Evolutionary conservation across 2,888 invertebrate species (phyloP), one percentile per base, ranked within the genome.

Genomic region (Nomada fabriciana): DNA sequence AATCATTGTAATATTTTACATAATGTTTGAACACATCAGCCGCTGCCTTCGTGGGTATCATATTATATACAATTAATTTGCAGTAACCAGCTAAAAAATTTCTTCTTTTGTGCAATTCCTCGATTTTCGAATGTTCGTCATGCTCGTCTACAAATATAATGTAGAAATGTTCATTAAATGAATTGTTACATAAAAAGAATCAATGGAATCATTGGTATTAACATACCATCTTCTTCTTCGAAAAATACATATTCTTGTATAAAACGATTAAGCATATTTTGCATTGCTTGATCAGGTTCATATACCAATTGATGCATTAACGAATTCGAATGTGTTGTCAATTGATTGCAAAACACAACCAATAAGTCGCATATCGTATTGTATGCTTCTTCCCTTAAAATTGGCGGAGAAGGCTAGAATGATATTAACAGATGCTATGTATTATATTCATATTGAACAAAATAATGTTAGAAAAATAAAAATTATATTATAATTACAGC

Each of bases 11-110:
- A 94, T 98, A 99, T 96, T 98, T 98, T 80, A 99, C 98, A 94
- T 99, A 99, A 94, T 99, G 98, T 94, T 98, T 98, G 94, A 99
- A 99, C 77, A 99, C 97, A 93, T 98, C 98, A 0, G 98, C 97
- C 18, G 98, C 98, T 89, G 97, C 96, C 92, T 97, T 96, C 1
- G 99, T 98, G 43, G 98, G 98, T 94, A 99, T 96, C 88, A 99
- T 98, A 94, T 99, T 99, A 95, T 99, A 99, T 71, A 99, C 98
- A 90, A 99, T 97, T 67, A 99, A 95, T 94, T 99, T 99, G 95
- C 99, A 99, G 94, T 98, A 99, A 25, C 98, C 98, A 1, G 99
- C 99, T 84, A 99, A 95, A 94, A 99, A 98, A 94, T 98, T 99
- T 87, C 99, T 95, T 78, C 98, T 96, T 94, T 99, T 99, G 95